Conservation (phyloP, 2,797 vertebrate species). For the Eidolon dupreanum region DNA sequence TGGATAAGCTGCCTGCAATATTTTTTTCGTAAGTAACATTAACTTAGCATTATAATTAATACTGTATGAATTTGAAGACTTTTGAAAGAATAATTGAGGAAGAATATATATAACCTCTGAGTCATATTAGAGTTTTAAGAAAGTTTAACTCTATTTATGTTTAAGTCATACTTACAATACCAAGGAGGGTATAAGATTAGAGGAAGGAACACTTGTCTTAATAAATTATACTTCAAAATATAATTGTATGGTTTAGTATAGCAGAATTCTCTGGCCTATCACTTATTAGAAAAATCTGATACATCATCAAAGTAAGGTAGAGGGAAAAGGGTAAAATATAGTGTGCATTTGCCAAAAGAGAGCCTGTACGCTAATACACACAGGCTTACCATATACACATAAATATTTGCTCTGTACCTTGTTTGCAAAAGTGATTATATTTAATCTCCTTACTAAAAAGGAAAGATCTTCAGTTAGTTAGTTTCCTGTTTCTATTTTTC, state of each 20-base stretch:
- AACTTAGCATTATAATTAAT: background rate
- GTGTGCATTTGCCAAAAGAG: background rate
- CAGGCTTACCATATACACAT: background rate
- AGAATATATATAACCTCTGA: background rate
- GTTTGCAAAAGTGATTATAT: background rate
- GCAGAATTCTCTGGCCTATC: background rate
- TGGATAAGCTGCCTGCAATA: constrained; percentile 80
- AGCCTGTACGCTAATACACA: background rate
- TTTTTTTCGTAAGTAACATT: constrained; percentile 83
- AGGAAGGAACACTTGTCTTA: background rate
- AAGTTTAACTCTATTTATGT: background rate
- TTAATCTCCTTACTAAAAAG: background rate
- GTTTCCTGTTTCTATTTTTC: background rate
- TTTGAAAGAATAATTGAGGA: background rate
- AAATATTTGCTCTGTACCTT: background rate
- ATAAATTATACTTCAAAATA: background rate
- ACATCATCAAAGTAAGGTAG: background rate
- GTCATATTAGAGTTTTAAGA: background rate
- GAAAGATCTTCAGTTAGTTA: background rate
- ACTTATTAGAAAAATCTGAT: background rate
- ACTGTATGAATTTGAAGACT: background rate
- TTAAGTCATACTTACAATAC: background rate
- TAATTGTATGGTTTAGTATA: background rate
- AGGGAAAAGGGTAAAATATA: background rate
- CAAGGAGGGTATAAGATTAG: background rate